Base-by-base conservation (phyloP, 2,888 invertebrate species). In the Myopa testacea region DNA sequence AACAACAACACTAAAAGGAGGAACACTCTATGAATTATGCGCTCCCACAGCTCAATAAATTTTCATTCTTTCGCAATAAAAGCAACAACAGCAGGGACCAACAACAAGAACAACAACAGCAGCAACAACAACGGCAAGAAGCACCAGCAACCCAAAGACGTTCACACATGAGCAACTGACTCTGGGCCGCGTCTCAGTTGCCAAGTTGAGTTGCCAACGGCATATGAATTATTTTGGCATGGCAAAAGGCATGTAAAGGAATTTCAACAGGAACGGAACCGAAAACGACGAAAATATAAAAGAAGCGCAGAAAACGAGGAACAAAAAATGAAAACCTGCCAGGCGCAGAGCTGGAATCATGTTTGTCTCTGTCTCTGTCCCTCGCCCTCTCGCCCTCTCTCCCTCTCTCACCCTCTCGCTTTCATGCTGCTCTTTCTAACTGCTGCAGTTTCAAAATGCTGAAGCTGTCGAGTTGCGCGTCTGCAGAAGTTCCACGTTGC, bases 11-110 rank as follows among this genome's bases (percentile, higher is more conserved):
- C n/a, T 26, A 10, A 60, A 63, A 77, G 65, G 71, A 74, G 78
- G 75, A 78, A 62, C 26, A 6, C 81, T 82, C 85, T 87, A 87
- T 87, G 87, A 87, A 87, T 88, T 88, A 87, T 88, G 88, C 84
- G 86, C 86, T 85, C 88, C 88, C 86, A 84, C 85, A 85, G 86
- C 85, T 87, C 84, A 86, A 87, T 87, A 87, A 88, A 87, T 87
- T 86, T 87, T 84, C 85, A 86, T 86, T 86, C 85, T 84, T 85
- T 83, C 85, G 83, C 80, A 79, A 80, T 75, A 79, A 77, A 62
- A 55, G n/a, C 55, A 76, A 70, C 65, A 50, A 14, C 74, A 75
- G 45, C 38, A 73, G 37, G 6, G 45, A 71, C 71, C 71, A 80
- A 73, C 77, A 72, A 26, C 26, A 79, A 80, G 60, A 60, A 77